A percentile compares a stretch with the other conserved stretches of the same genome.
phyloP scores from a whole-genome alignment of 2,797 vertebrate species.

The Pipistrellus pygmaeus region DNA sequence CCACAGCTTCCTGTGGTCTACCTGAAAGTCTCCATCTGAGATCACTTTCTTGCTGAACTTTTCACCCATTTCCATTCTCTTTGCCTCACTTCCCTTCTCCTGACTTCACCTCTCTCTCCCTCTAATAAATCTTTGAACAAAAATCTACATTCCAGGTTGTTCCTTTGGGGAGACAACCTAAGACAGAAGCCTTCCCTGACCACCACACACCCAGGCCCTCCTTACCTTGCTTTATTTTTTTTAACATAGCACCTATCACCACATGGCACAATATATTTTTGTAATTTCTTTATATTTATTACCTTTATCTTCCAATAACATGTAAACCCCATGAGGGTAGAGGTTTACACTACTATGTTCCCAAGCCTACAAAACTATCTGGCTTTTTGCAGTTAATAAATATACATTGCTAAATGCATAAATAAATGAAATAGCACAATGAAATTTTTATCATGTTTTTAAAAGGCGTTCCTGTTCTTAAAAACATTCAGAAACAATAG shows the following conservation, averaged over 20 bases:
- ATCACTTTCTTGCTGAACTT: not conserved
- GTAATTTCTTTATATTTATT: not conserved
- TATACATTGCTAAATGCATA: not conserved
- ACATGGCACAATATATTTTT: not conserved
- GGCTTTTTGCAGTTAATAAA: not conserved
- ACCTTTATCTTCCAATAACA: not conserved
- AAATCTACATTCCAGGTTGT: not conserved
- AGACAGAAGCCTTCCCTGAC: not conserved
- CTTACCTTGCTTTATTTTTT: not conserved
- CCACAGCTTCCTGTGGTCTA: not conserved
- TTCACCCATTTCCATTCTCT: not conserved
- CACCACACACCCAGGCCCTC: not conserved
- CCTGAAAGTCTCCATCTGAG: not conserved
- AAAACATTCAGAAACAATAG: not conserved
- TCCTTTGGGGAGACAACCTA: not conserved
- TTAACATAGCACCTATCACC: not conserved
- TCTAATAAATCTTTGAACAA: not conserved
- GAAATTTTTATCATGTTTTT: not conserved
- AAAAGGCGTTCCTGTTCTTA: not conserved
- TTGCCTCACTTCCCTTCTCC: not conserved
- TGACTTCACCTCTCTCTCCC: not conserved
- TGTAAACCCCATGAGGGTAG: not conserved
- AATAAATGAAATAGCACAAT: not conserved
- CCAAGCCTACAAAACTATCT: not conserved
- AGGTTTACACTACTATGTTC: not conserved